A percentile compares a stretch with the other conserved stretches of the same genome.
phyloP scores from a whole-genome alignment of 1,140 invertebrate species.

The Cydia pomonella region DNA sequence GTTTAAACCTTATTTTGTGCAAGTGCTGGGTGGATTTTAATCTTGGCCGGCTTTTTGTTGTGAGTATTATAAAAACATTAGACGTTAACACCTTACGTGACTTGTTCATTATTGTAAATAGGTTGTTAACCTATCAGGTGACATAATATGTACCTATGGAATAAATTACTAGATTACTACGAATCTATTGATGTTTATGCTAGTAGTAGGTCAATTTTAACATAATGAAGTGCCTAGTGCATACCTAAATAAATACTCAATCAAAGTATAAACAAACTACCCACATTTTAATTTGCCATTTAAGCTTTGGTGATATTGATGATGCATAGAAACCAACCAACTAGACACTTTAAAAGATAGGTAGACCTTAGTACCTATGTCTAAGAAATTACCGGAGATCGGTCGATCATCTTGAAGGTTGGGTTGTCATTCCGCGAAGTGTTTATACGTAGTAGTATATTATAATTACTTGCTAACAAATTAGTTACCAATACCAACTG shows the following conservation, averaged over 20 bases:
- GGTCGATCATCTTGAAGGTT: too few relatives aligned
- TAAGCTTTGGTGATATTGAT: too few relatives aligned
- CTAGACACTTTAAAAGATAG: too few relatives aligned
- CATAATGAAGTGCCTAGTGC: not conserved
- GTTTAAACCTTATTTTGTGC: constrained; percentile 7
- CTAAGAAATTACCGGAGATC: too few relatives aligned
- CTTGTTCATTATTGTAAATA: not conserved
- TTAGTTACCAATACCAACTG: too few relatives aligned
- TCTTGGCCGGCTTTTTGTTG: constrained; percentile 22
- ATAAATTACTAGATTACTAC: not conserved
- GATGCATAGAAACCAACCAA: too few relatives aligned
- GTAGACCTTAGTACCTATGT: too few relatives aligned
- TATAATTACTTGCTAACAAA: too few relatives aligned
- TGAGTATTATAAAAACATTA: constrained; percentile 32
- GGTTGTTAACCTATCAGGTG: constrained; percentile 9
- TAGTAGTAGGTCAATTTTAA: not conserved
- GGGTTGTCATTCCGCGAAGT: too few relatives aligned
- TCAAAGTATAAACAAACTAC: too few relatives aligned
- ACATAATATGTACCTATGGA: not conserved
- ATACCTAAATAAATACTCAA: not conserved
- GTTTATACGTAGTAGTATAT: too few relatives aligned
- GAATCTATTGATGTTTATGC: not conserved
- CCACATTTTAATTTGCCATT: too few relatives aligned
- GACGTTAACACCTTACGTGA: not conserved
- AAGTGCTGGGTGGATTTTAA: constrained; percentile 16